These are phyloP conservation scores for Phalacrocorax brasilianus DNA, from an alignment of 2,113 vertebrate genomes.

Conservation along the genomic window DNA sequence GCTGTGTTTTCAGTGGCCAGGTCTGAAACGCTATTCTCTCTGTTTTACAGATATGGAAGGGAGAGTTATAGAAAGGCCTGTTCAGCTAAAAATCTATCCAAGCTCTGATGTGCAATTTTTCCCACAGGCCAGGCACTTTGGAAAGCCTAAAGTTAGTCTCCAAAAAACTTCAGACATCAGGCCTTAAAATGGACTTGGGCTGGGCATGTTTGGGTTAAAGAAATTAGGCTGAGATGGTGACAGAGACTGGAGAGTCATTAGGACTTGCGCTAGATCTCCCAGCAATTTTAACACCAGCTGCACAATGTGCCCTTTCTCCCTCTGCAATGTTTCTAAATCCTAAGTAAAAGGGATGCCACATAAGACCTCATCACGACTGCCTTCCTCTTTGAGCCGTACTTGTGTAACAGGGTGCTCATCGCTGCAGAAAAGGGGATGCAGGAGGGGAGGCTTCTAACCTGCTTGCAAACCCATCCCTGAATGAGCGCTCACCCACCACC, in stretches of 20 bases:
- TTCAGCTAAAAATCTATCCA: background rate
- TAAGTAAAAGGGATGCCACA: background rate
- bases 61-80: background rate
- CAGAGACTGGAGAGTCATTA: background rate
- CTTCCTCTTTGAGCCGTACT: background rate
- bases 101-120: background rate
- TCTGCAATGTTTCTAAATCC: background rate
- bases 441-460: background rate
- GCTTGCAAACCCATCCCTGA: too few relatives aligned
- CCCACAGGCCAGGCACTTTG: background rate
- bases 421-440: background rate
- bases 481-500: background rate
- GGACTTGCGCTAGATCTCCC: background rate
- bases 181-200: background rate
- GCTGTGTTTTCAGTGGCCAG: background rate
- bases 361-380: background rate
- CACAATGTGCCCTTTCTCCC: background rate
- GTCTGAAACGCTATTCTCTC: background rate
- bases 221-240: background rate
- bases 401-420: background rate
- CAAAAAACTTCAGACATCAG: background rate
- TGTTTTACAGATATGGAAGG: background rate
- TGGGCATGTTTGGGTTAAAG: accelerated
- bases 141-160: background rate
- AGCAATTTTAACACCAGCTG: background rate